A percentile compares a stretch with the other conserved stretches of the same genome.
phyloP scores from a whole-genome alignment of 2,113 vertebrate genomes.

The Tretioscincus oriximinensis region DNA sequence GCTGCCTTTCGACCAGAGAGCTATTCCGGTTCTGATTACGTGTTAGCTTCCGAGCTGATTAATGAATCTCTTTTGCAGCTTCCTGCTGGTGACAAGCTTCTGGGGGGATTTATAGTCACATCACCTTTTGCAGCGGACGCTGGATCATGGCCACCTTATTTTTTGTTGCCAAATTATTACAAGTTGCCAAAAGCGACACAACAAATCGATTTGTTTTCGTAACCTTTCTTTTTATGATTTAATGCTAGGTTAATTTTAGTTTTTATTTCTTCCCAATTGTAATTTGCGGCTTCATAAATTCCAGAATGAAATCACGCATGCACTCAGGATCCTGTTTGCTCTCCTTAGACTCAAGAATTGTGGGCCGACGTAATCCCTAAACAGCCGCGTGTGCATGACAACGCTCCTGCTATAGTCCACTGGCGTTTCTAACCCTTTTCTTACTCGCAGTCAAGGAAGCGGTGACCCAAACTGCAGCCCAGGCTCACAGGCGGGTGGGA shows the following conservation, averaged over 20 bases:
- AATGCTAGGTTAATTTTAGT: neutral
- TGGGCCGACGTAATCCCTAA: conserved; percentile 7
- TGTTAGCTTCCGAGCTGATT: too few relatives aligned
- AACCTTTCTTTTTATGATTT: conserved; percentile 3
- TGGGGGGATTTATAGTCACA: too few relatives aligned
- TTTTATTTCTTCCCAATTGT: neutral
- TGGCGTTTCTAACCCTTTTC: neutral
- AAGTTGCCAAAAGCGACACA: neutral
- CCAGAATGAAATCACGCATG: conserved; percentile 1
- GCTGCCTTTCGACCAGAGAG: too few relatives aligned
- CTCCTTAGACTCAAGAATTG: neutral
- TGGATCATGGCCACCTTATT: neutral
- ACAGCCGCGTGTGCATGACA: neutral
- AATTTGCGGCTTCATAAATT: neutral
- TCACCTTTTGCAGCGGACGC: neutral
- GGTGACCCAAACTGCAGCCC: neutral
- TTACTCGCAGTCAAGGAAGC: neutral
- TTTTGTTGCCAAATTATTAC: neutral
- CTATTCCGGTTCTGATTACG: too few relatives aligned
- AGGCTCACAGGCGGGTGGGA: neutral
- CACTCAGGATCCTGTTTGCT: neutral
- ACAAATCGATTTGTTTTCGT: neutral
- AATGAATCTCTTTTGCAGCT: too few relatives aligned
- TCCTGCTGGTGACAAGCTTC: too few relatives aligned
- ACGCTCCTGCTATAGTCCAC: neutral